Evolutionary conservation across 2,113 vertebrate genomes (phyloP), one percentile per base, ranked within the genome.

Genomic region (Rallus limicola): DNA sequence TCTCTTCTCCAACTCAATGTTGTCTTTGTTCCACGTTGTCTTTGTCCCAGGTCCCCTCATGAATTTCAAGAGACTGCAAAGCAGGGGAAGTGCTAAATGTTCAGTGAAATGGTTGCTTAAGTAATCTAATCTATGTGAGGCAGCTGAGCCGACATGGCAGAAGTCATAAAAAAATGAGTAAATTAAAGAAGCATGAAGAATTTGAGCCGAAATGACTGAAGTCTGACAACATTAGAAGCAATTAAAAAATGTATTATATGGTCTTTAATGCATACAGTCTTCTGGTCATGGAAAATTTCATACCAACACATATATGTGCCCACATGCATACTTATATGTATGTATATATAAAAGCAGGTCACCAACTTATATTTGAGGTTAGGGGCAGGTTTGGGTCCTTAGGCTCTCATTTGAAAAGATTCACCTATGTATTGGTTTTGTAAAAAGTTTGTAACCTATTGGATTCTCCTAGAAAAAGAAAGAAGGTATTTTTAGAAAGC

Each of bases 371-470:
- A 34, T 23, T 63, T 93, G 58, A 76, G 44, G 10, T 1, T 55
- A 72, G 52, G 67, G 83, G 52, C 28, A 69, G 50, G 4, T 67
- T 84, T 95, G 93, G 33, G 44, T 93, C 97, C 91, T 92, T 69
- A 40, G 16, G 40, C 46, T 97, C 83, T 93, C 79, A 97, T 94
- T 95, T 86, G 38, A 86, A 91, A 94, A 96, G 62, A 96, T 86
- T 98, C 93, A 96, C 85, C 29, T 28, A 31, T n/a, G 53, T 77
- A 59, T 79, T 91, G 85, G 86, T 93, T 97, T 93, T 97, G 62
- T 96, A 94, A 92, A 95, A 96, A 97, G 55, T 93, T 91, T 76
- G 90, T 96, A 88, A 92, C 77, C 88, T 87, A 36, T 68, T 33
- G 92, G 88, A 93, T 89, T 79, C 80, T 97, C 88, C 77, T 71